Evolutionary conservation across 2,113 vertebrate species (phyloP).

Genomic region (Eudyptes chrysolophus): DNA sequence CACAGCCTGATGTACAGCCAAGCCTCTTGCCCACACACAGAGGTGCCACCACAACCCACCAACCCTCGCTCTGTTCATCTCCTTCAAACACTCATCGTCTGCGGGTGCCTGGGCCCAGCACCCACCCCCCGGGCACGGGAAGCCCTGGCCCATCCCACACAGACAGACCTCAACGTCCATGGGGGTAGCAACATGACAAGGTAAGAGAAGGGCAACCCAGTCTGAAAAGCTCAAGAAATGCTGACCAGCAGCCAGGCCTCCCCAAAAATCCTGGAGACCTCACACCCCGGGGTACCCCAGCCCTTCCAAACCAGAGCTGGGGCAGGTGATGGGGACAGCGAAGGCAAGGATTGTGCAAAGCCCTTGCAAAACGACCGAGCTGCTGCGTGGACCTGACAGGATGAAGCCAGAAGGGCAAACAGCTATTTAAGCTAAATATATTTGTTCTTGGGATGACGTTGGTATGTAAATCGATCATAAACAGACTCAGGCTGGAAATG

Average conservation of each 20-base stretch:
- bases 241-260: neutral
- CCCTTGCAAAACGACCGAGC: neutral
- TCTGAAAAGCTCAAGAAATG: neutral
- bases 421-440: conserved; percentile 10
- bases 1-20: fast-evolving
- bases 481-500: neutral
- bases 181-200: neutral
- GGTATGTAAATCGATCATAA: neutral
- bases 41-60: neutral
- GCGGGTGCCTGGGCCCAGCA: neutral
- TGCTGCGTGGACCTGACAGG: neutral
- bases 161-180: neutral
- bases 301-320: neutral
- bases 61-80: neutral
- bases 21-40: neutral
- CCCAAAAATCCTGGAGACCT: neutral
- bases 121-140: neutral
- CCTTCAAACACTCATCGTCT: neutral
- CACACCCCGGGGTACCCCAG: fast-evolving
- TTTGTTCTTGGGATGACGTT: neutral
- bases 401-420: conserved; percentile 15
- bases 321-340: neutral
- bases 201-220: neutral
- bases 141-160: neutral
- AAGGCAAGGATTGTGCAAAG: neutral